A percentile compares a stretch with the other conserved stretches of the same genome.
phyloP scores from a whole-genome alignment of 2,888 invertebrate species.

The Volucella inflata region DNA sequence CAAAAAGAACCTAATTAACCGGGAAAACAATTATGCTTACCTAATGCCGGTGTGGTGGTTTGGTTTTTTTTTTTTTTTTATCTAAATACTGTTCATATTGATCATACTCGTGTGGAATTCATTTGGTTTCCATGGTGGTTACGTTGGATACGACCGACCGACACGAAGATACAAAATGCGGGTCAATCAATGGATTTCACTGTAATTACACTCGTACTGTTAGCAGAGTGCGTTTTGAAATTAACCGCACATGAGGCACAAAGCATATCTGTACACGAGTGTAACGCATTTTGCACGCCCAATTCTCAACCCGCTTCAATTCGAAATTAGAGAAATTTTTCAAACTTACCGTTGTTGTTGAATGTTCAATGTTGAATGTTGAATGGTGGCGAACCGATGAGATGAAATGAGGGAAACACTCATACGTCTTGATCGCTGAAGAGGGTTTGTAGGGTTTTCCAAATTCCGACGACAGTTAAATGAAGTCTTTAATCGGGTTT shows the following conservation, averaged over 20 bases:
- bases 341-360: too few relatives aligned
- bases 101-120: conserved; percentile 1
- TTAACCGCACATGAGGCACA: too few relatives aligned
- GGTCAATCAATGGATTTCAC: conserved; percentile 50
- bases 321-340: too few relatives aligned
- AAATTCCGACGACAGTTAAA: conserved; percentile 49
- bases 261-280: too few relatives aligned
- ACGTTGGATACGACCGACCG: conserved; percentile 7
- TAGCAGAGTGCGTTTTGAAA: too few relatives aligned
- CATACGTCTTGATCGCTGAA: background rate
- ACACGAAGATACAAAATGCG: conserved; percentile 47
- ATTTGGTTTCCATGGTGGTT: too few relatives aligned
- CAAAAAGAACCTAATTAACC: conserved; percentile 33
- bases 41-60: conserved; percentile 20
- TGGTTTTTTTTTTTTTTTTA: conserved; percentile 12
- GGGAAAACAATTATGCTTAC: conserved; percentile 51
- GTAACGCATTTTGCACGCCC: too few relatives aligned
- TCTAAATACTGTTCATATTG: conserved; percentile 56
- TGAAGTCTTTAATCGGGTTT: conserved; percentile 41
- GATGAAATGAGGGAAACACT: too few relatives aligned
- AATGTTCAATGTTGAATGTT: too few relatives aligned
- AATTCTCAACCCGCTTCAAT: too few relatives aligned
- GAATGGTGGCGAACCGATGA: too few relatives aligned
- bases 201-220: conserved; percentile 24
- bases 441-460: background rate